These are phyloP conservation scores for Microcebus murinus DNA, from an alignment of 2,113 vertebrate species.

Conservation along the genomic window DNA sequence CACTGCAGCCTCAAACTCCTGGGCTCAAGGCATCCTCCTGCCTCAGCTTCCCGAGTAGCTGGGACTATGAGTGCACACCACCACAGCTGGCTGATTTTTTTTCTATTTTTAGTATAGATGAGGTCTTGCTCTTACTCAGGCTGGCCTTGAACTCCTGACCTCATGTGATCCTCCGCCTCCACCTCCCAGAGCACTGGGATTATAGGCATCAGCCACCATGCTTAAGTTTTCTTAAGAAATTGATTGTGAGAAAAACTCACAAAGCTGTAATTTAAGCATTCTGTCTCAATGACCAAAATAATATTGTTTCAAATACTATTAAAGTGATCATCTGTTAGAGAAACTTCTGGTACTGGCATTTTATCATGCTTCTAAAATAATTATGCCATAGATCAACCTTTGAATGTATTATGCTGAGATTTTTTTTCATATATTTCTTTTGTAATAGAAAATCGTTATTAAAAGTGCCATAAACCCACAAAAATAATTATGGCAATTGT, in stretches of 20 bases:
- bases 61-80: too few species aligned
- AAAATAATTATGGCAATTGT: not conserved
- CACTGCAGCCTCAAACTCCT: too few species aligned
- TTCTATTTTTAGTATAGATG: too few species aligned
- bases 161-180: too few species aligned
- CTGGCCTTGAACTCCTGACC: too few species aligned
- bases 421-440: not conserved
- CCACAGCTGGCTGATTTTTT: too few species aligned
- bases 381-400: not conserved
- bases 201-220: too few species aligned
- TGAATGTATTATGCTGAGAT: not conserved
- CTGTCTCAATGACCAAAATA: not conserved
- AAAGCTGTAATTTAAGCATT: conserved; percentile 7
- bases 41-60: too few species aligned
- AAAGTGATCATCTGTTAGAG: not conserved
- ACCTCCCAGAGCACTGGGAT: too few species aligned
- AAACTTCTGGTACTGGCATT: not conserved
- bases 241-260: not conserved
- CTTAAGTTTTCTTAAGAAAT: not conserved
- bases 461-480: not conserved
- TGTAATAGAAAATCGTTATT: not conserved
- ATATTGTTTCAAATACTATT: not conserved
- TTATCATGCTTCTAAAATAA: not conserved
- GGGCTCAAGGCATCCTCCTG: too few species aligned
- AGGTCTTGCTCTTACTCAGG: too few species aligned